Evolutionary conservation across 2,888 invertebrate species (phyloP).

Genomic region (Melipona beecheii): DNA sequence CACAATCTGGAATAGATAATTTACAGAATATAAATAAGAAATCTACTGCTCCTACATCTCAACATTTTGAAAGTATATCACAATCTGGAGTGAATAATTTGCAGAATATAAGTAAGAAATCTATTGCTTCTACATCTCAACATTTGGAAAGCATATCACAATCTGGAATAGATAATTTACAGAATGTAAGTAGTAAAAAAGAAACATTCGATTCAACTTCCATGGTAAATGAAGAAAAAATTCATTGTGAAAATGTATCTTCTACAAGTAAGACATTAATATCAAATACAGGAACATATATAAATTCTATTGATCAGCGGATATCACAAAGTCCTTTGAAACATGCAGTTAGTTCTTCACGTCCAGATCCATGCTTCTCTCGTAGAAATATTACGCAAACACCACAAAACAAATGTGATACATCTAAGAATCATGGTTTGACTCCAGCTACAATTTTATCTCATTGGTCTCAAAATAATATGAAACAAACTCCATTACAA

Average conservation of each 20-base stretch:
- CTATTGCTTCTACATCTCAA: background rate
- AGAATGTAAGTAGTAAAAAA: slow-evolving; percentile 22
- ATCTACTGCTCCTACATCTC: background rate
- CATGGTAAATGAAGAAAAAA: slow-evolving; percentile 13
- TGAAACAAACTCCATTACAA: slow-evolving; percentile 74
- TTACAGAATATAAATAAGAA: slow-evolving; percentile 18
- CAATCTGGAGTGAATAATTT: slow-evolving; percentile 20
- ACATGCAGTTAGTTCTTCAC: slow-evolving; percentile 54
- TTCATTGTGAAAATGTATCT: slow-evolving; percentile 18
- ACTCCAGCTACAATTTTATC: slow-evolving; percentile 77
- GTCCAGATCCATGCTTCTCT: slow-evolving; percentile 75
- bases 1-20: slow-evolving; percentile 18
- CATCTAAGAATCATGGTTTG: slow-evolving; percentile 64
- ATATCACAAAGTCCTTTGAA: slow-evolving; percentile 78
- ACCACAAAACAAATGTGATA: slow-evolving; percentile 74
- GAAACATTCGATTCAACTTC: slow-evolving; percentile 21
- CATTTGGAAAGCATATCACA: slow-evolving; percentile 16
- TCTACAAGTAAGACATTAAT: slow-evolving; percentile 9
- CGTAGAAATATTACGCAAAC: slow-evolving; percentile 79
- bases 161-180: slow-evolving; percentile 16
- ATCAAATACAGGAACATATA: slow-evolving; percentile 11
- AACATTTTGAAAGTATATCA: slow-evolving; percentile 7
- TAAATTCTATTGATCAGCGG: slow-evolving; percentile 41
- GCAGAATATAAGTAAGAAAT: slow-evolving; percentile 12
- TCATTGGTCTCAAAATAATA: slow-evolving; percentile 70